Conservation (phyloP, 2,113 vertebrate species). For the Ctenodactylus gundi region DNA sequence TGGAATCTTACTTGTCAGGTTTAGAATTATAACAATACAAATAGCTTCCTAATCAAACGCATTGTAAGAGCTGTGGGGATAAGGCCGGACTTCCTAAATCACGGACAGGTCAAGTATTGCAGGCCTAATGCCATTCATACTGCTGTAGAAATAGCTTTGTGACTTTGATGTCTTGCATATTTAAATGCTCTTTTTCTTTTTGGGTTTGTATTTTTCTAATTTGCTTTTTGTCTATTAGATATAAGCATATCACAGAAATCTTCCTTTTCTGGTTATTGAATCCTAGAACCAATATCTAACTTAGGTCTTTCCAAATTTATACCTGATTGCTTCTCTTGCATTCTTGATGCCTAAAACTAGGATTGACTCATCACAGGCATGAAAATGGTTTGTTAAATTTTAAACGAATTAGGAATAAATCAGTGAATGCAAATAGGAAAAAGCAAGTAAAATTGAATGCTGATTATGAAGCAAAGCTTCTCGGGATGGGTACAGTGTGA, state of each 20-base stretch:
- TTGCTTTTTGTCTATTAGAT: background rate
- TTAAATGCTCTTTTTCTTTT: background rate
- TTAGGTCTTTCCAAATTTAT: background rate
- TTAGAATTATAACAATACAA: background rate
- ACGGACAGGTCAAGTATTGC: accelerated
- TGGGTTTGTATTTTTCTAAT: background rate
- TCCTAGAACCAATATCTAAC: background rate
- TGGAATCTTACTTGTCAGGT: background rate
- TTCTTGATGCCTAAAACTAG: background rate
- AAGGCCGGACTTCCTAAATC: background rate
- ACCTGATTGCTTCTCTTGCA: background rate
- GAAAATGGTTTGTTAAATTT: background rate
- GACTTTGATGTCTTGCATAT: background rate
- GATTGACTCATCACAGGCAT: background rate
- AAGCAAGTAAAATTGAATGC: background rate
- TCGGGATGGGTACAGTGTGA: background rate
- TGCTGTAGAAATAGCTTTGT: background rate
- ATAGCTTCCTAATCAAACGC: accelerated
- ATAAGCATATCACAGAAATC: background rate
- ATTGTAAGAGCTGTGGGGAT: background rate
- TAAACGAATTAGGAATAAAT: background rate
- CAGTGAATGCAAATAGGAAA: background rate
- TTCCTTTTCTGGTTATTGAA: background rate
- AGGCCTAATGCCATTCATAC: accelerated
- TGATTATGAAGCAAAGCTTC: background rate